phyloP scores from a whole-genome alignment of 2,797 vertebrate genomes.

The Neoniphon sammara region DNA sequence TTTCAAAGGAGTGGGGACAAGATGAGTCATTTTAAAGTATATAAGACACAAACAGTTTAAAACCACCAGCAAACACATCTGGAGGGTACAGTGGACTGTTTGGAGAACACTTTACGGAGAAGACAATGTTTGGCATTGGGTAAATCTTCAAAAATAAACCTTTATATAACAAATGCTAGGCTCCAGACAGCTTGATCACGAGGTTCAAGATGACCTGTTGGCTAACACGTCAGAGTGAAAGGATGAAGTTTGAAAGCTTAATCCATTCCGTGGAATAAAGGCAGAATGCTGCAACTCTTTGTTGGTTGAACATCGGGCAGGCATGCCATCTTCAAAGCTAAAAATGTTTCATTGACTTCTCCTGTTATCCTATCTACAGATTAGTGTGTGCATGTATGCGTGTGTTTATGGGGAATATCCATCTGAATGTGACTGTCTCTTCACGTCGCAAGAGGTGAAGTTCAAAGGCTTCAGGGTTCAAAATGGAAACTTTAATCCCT shows the following conservation, averaged over 20 bases:
- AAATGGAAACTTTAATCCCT: conserved; percentile 15
- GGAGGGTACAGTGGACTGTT: not conserved
- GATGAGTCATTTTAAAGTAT: not conserved
- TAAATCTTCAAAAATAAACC: not conserved
- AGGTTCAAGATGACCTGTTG: not conserved
- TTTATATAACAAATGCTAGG: not conserved
- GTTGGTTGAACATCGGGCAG: not conserved
- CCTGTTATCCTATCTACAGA: not conserved
- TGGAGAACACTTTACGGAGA: not conserved
- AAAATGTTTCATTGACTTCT: conserved; percentile 7
- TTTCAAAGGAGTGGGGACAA: not conserved
- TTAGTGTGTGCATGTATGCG: conserved; percentile 8
- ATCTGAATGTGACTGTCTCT: not conserved
- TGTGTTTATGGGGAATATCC: not conserved
- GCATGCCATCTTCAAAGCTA: conserved; percentile 18
- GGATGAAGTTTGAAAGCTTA: not conserved
- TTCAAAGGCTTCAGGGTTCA: conserved; percentile 1
- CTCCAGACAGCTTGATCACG: not conserved
- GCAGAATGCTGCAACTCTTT: not conserved
- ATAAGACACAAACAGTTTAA: not conserved
- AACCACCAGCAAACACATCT: not conserved
- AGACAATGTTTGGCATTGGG: not conserved
- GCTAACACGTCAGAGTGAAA: not conserved
- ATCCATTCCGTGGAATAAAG: no score
- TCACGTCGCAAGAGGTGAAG: not conserved